phyloP scores from a whole-genome alignment of 1,140 invertebrate genomes.

The Calephelis nemesis region DNA sequence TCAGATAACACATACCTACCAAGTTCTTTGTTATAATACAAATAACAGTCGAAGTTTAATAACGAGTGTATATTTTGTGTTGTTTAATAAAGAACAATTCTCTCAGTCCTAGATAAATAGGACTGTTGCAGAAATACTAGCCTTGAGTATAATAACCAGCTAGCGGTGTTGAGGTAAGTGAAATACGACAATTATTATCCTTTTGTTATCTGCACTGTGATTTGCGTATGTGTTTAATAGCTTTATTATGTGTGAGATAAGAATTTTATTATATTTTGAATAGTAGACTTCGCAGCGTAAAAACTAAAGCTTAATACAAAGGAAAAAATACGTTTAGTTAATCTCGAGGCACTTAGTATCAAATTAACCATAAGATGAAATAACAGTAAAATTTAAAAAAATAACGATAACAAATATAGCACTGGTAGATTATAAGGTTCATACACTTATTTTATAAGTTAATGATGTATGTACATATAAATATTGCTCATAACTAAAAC shows the following conservation, averaged over 20 bases:
- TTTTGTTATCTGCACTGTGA: neutral
- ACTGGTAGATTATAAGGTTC: too few species aligned
- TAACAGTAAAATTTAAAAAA: too few species aligned
- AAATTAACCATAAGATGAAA: too few species aligned
- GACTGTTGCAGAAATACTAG: slow-evolving; percentile 7
- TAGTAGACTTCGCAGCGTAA: too few species aligned
- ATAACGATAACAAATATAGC: too few species aligned
- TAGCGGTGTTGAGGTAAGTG: neutral
- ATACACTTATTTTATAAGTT: too few species aligned
- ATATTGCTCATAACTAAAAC: too few species aligned
- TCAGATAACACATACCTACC: neutral
- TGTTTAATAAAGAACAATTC: slow-evolving; percentile 8
- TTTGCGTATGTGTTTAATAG: neutral
- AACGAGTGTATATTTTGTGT: neutral
- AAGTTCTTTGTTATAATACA: slow-evolving; percentile 13
- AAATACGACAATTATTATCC: neutral
- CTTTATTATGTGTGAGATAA: neutral
- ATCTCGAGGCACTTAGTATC: too few species aligned
- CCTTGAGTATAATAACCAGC: neutral
- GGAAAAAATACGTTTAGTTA: too few species aligned
- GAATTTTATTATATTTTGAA: neutral
- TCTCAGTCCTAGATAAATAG: slow-evolving; percentile 7
- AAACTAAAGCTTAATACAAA: too few species aligned
- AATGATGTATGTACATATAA: too few species aligned
- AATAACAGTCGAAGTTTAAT: slow-evolving; percentile 3